Percentiles rank a stretch among this genome's conserved stretches.
These are phyloP conservation scores for Aurelia coerulea DNA, from an alignment of 30 jellyfish, hydroid and myxozoan genomes.

Conservation along the genomic window DNA sequence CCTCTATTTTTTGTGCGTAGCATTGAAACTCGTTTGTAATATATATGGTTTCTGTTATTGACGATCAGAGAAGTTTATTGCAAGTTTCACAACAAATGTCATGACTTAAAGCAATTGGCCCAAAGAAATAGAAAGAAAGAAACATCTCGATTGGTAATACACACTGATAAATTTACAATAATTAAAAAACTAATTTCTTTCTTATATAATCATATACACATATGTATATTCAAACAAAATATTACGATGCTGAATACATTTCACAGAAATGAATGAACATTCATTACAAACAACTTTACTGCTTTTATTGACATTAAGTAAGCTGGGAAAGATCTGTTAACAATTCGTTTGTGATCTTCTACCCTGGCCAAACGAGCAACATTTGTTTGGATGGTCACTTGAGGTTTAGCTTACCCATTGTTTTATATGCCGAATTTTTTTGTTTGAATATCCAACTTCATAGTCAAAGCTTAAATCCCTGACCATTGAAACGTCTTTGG, in stretches of 20 bases:
- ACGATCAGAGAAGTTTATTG: neutral
- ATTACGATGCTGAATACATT: slow-evolving; percentile 7
- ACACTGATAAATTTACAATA: slow-evolving; percentile 10
- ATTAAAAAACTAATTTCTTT: slow-evolving; percentile 19
- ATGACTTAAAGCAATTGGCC: neutral
- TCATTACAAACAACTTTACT: neutral
- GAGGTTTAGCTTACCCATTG: no score
- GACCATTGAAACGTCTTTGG: no score
- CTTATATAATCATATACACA: slow-evolving; percentile 7
- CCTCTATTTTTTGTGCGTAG: no score
- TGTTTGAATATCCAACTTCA: no score
- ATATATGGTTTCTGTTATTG: no score
- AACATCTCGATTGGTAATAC: no score
- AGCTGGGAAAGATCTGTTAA: neutral
- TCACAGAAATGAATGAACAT: slow-evolving; percentile 16
- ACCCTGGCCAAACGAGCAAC: no score
- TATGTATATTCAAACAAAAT: neutral
- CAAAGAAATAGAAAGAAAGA: neutral
- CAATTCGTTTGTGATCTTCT: no score
- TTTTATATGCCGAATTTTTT: no score
- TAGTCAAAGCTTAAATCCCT: no score
- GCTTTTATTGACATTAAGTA: neutral
- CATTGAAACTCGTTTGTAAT: no score
- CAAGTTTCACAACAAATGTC: neutral
- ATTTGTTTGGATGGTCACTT: no score